Evolutionary conservation across 2,888 invertebrate genomes (phyloP), one percentile per base, ranked within the genome.

Genomic region (Punctoribates punctum): DNA sequence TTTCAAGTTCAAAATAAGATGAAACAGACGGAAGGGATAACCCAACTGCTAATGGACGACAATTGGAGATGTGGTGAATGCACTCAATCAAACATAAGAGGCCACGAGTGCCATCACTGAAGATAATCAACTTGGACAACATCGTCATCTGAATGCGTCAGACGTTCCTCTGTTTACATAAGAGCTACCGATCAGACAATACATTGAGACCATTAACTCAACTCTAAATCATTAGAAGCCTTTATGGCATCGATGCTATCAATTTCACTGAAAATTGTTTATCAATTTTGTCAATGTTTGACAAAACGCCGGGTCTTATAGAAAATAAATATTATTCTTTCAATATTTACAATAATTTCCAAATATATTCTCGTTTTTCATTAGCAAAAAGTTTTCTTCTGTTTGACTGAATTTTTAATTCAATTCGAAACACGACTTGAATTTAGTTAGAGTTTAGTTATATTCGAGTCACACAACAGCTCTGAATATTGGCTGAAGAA

Each of bases 11-110:
- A 29, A 60, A 17, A 60, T 60, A 60, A 60, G 60, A 60, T 60
- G 60, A 60, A 60, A 60, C 60, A 60, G 60, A 60, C 60, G 60
- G 60, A 60, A 60, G 27, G 60, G 60, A 60, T 60, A 60, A 60
- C 60, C 17, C n/a, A 60, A 20, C 60, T 29, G 60, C 60, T 60
- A 60, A 60, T 60, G 60, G 60, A 60, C 13, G 60, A 60, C 27
- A 60, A 25, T 25, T 60, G 60, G 60, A 60, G 60, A 60, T 60
- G 60, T 60, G 60, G 60, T 60, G 27, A 23, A 25, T 60, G 60
- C 60, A 29, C 60, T 60, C 20, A 17, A 60, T 60, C 60, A 60
- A 60, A 60, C 60, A 60, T 17, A 60, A 60, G 42, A 42, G 42
- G 42, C 42, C 42, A 42, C 11, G 60, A 25, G 60, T 60, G 51